Conservation (phyloP, 1,140 invertebrate genomes). For the Ceratoteleas bidentatus region DNA sequence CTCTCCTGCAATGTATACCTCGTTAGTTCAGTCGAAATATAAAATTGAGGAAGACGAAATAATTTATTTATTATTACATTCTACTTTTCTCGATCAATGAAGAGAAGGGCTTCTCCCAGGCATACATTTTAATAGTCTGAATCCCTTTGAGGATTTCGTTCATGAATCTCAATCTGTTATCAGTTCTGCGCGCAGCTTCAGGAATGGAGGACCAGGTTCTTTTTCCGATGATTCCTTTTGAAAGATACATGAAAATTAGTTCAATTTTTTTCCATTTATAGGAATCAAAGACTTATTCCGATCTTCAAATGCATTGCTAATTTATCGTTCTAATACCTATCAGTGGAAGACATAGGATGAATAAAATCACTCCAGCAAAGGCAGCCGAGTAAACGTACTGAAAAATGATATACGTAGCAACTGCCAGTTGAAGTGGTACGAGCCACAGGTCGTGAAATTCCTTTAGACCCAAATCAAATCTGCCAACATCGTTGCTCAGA, state of each 20-base stretch:
- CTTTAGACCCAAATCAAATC: constrained; percentile 86
- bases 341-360: constrained; percentile 30
- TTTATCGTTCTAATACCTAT: constrained; percentile 27
- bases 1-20: background rate
- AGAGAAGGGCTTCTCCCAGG: background rate
- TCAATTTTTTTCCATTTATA: too few relatives aligned
- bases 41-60: too few relatives aligned
- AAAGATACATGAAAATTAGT: background rate
- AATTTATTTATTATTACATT: too few relatives aligned
- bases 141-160: constrained; percentile 2
- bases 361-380: constrained; percentile 85
- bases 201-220: background rate
- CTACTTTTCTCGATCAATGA: background rate
- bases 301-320: background rate
- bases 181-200: background rate
- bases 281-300: too few relatives aligned
- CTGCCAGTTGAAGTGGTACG: constrained; percentile 89
- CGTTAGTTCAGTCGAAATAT: background rate
- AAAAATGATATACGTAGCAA: constrained; percentile 90
- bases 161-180: constrained; percentile 1
- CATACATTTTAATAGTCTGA: constrained; percentile 7
- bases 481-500: constrained; percentile 93
- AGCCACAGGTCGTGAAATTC: constrained; percentile 91
- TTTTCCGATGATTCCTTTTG: background rate
- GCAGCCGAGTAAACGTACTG: constrained; percentile 87